Percentiles rank a stretch among this genome's conserved stretches.
phyloP scores from a whole-genome alignment of 2,797 vertebrate genomes.

The Labroides dimidiatus region DNA sequence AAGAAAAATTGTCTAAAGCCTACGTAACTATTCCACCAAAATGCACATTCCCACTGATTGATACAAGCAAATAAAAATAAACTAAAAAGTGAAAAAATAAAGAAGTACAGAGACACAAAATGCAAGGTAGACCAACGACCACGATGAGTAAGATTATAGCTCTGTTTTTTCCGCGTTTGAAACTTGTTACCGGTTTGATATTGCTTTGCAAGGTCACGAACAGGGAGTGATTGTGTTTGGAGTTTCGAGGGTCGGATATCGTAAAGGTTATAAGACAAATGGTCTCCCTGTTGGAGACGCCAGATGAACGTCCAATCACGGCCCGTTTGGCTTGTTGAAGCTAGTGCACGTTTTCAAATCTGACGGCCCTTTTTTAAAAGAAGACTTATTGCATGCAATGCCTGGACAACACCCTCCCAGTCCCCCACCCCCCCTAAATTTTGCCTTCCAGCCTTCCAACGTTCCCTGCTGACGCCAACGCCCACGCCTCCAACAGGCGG shows the following conservation, averaged over 20 bases:
- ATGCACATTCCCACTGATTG: slow-evolving; percentile 99
- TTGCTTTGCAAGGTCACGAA: slow-evolving; percentile 82
- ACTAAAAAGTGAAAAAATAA: slow-evolving; percentile 30
- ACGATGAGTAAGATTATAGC: slow-evolving; percentile 80
- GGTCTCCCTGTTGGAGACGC: slow-evolving; percentile 19
- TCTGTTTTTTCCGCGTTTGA: slow-evolving; percentile 70
- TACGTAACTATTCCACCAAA: slow-evolving; percentile 91
- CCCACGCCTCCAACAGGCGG: slow-evolving; percentile 81
- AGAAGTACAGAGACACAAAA: slow-evolving; percentile 74
- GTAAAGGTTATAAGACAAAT: slow-evolving; percentile 32
- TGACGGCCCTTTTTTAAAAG: slow-evolving; percentile 22
- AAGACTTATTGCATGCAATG: slow-evolving; percentile 73
- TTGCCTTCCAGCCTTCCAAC: neutral
- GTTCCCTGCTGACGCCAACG: slow-evolving; percentile 39
- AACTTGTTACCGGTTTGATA: slow-evolving; percentile 75
- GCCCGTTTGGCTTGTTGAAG: slow-evolving; percentile 42
- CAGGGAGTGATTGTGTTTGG: slow-evolving; percentile 57
- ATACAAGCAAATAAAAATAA: slow-evolving; percentile 89
- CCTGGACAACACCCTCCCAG: slow-evolving; percentile 56
- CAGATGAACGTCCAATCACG: slow-evolving; percentile 43
- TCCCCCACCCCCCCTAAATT: too few relatives aligned
- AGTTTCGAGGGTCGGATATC: slow-evolving; percentile 37
- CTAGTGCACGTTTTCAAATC: slow-evolving; percentile 63
- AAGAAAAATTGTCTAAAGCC: slow-evolving; percentile 80
- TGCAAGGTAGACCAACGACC: slow-evolving; percentile 76